A percentile compares a stretch with the other conserved stretches of the same genome.
Evolutionary conservation across 2,113 vertebrate species (phyloP).

Genomic region (Prochilodus magdalenae): DNA sequence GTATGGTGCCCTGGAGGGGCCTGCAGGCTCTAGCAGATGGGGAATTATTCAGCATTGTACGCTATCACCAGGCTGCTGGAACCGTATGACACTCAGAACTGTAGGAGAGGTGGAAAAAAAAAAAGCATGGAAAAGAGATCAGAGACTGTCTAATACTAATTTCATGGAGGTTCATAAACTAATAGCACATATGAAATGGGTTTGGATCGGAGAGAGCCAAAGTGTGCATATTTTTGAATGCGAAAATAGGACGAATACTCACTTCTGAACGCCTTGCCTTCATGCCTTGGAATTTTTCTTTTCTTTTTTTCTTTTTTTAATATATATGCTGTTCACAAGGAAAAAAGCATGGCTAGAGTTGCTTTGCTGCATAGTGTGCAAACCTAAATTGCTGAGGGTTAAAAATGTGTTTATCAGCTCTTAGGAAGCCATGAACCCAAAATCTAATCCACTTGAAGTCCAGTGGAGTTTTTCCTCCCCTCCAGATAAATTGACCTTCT

Average conservation of each 20-base stretch:
- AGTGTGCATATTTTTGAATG: constrained; percentile 6
- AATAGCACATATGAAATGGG: constrained; percentile 11
- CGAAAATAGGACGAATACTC: constrained; percentile 28
- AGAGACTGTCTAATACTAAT: constrained; percentile 31
- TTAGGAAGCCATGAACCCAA: background rate
- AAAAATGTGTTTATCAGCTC: constrained; percentile 18
- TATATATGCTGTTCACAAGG: background rate
- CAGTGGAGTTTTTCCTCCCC: background rate
- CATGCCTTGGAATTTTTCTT: background rate
- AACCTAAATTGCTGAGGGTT: constrained; percentile 11
- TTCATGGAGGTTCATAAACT: constrained; percentile 42
- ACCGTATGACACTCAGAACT: constrained; percentile 23
- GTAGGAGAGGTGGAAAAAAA: background rate
- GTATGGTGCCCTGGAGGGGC: constrained; percentile 26
- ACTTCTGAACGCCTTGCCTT: background rate
- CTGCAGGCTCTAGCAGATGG: constrained; percentile 28
- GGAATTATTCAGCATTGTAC: constrained; percentile 45
- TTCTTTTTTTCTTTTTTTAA: constrained; percentile 4
- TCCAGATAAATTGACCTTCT: constrained; percentile 4
- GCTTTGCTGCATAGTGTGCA: background rate
- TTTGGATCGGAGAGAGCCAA: constrained; percentile 2
- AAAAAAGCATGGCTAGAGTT: background rate
- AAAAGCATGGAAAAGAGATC: constrained; percentile 6
- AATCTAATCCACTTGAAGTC: background rate
- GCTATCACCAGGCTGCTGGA: constrained; percentile 25